phyloP scores from a whole-genome alignment of 2,113 vertebrate genomes.

The Arothron firmamentum region DNA sequence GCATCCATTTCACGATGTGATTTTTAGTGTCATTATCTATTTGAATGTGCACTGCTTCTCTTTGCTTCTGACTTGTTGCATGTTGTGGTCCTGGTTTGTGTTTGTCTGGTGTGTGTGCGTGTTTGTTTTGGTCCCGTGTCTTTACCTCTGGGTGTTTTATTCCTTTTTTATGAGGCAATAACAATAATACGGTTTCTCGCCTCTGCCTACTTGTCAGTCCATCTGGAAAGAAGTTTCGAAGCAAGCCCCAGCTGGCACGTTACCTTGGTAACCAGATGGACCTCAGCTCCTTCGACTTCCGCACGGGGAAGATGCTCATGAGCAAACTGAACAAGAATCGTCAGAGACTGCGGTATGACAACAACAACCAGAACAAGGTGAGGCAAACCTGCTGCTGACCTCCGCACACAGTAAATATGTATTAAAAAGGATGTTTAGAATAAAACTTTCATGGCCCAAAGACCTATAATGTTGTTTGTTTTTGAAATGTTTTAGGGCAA shows the following conservation, averaged over 20 bases:
- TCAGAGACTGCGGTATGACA: conserved; percentile 92
- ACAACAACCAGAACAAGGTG: conserved; percentile 92
- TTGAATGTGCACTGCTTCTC: conserved; percentile 44
- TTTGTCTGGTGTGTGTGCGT: conserved; percentile 14
- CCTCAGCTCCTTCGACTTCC: conserved; percentile 94
- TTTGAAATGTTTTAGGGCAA: conserved; percentile 79
- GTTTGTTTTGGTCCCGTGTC: background rate
- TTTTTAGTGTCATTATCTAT: conserved; percentile 33
- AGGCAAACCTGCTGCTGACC: conserved; percentile 16
- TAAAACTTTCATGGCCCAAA: too few species aligned
- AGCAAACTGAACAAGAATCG: conserved; percentile 95
- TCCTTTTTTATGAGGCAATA: background rate
- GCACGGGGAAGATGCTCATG: conserved; percentile 95
- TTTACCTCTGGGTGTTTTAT: background rate
- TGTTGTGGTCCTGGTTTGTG: conserved; percentile 30
- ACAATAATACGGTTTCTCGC: conserved; percentile 10
- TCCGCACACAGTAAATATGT: too few species aligned
- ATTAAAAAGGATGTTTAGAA: too few species aligned
- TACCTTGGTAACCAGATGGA: conserved; percentile 98
- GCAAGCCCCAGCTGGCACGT: conserved; percentile 95
- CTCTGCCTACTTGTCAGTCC: conserved; percentile 76
- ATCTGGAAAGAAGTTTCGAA: conserved; percentile 98
- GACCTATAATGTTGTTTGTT: background rate
- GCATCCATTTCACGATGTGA: conserved; percentile 47
- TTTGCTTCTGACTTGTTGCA: conserved; percentile 55